Evolutionary conservation across 92 coral and sea anemone species (phyloP).

Genomic region (Phenganax stokvisi): DNA sequence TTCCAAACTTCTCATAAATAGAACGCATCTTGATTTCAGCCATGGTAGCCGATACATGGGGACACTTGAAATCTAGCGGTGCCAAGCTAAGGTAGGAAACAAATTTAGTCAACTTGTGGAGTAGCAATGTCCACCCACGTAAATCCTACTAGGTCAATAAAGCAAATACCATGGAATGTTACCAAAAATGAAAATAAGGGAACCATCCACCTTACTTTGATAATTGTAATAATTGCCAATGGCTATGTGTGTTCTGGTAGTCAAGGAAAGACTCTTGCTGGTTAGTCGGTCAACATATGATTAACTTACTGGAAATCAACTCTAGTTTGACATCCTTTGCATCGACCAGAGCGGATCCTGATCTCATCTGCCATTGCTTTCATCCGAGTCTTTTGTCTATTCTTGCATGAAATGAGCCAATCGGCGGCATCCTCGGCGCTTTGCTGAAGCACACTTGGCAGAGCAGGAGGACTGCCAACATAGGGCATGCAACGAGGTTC

Average conservation of each 20-base stretch:
- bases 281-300: no score
- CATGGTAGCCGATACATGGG: slow-evolving; percentile 63
- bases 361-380: slow-evolving; percentile 81
- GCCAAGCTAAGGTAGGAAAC: slow-evolving; percentile 50
- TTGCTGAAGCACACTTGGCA: slow-evolving; percentile 85
- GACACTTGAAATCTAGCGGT: slow-evolving; percentile 57
- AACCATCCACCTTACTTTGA: no score
- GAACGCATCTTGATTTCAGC: slow-evolving; percentile 51
- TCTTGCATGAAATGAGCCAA: slow-evolving; percentile 97
- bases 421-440: slow-evolving; percentile 92
- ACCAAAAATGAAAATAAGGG: no score
- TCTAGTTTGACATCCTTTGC: slow-evolving; percentile 94
- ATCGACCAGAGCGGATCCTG: slow-evolving; percentile 76
- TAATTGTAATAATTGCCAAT: no score
- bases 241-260: no score
- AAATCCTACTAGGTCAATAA: no score
- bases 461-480: slow-evolving; percentile 86
- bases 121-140: no score
- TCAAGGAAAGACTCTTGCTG: no score
- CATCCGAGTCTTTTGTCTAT: slow-evolving; percentile 82
- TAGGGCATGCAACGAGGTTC: slow-evolving; percentile 98
- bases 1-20: slow-evolving; percentile 69
- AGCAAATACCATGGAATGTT: no score
- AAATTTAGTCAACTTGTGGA: background rate
- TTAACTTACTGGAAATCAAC: slow-evolving; percentile 79